Conservation (phyloP, 2,113 vertebrate species). For the Tautogolabrus adspersus region DNA sequence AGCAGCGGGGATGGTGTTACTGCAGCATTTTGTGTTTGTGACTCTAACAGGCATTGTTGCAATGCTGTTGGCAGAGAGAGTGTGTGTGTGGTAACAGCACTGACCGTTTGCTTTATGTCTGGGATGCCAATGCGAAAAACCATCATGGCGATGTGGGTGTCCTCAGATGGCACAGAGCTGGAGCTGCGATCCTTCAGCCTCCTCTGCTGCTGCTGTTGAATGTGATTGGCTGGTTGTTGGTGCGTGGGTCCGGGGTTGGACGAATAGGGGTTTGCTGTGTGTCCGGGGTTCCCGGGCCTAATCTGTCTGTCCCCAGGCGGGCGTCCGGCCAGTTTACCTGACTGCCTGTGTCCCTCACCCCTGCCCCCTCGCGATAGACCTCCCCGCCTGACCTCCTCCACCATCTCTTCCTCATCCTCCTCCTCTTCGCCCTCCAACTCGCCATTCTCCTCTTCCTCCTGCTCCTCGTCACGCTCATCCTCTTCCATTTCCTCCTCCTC, state of each 20-base stretch:
- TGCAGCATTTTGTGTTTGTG: constrained; percentile 8
- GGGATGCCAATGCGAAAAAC: constrained; percentile 95
- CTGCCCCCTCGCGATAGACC: constrained; percentile 69
- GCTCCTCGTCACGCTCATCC: constrained; percentile 74
- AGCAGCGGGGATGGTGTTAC: background rate
- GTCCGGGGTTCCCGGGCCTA: constrained; percentile 74
- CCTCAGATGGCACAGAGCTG: constrained; percentile 84
- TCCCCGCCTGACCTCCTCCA: constrained; percentile 72
- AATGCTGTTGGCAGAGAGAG: background rate
- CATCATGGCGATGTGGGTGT: constrained; percentile 92
- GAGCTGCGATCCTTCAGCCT: constrained; percentile 86
- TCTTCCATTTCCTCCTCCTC: constrained; percentile 89
- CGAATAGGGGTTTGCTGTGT: constrained; percentile 80
- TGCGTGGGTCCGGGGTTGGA: constrained; percentile 81
- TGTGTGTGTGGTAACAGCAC: constrained; percentile 47
- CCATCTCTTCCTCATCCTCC: constrained; percentile 72
- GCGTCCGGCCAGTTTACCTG: constrained; percentile 68
- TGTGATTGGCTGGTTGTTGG: constrained; percentile 81
- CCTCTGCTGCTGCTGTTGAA: constrained; percentile 76
- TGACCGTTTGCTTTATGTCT: constrained; percentile 94
- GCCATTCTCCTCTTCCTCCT: constrained; percentile 80
- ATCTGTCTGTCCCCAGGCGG: constrained; percentile 70
- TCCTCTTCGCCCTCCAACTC: constrained; percentile 82
- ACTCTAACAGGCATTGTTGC: background rate
- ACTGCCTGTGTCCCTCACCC: constrained; percentile 77